Percentiles rank a stretch among this genome's conserved stretches.
These are phyloP conservation scores for Camponotus fellah DNA, from an alignment of 2,888 invertebrate species.

Conservation along the genomic window DNA sequence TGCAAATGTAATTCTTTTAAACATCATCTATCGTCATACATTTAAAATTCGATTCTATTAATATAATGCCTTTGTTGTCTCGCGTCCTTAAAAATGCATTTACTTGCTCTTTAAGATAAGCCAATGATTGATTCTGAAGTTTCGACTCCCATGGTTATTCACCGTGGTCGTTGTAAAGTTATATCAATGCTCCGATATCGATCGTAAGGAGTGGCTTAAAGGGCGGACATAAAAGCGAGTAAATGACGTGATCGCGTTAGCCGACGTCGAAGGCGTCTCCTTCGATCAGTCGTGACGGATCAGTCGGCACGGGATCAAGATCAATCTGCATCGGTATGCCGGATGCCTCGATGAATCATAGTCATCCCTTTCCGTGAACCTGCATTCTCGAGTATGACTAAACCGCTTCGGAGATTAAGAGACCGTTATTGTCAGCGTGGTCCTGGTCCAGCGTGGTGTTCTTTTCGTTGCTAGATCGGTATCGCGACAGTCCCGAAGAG, in stretches of 20 bases:
- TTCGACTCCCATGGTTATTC: conserved; percentile 23
- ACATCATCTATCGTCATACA: background rate
- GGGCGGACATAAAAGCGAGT: conserved; percentile 29
- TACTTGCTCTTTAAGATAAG: conserved; percentile 3
- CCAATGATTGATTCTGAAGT: conserved; percentile 28
- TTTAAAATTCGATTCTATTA: conserved; percentile 15
- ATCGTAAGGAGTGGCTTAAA: conserved; percentile 34
- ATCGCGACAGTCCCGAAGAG: conserved; percentile 46
- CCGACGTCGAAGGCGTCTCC: conserved; percentile 35
- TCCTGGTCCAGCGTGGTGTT: conserved; percentile 55
- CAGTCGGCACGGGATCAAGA: conserved; percentile 27
- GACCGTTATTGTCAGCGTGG: conserved; percentile 54
- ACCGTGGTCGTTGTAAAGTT: conserved; percentile 25
- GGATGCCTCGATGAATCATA: conserved; percentile 47
- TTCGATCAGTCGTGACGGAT: conserved; percentile 43
- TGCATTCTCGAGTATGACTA: conserved; percentile 56
- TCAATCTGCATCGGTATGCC: conserved; percentile 59
- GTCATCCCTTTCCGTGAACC: conserved; percentile 52
- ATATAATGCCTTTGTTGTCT: conserved; percentile 4
- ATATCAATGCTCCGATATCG: conserved; percentile 38
- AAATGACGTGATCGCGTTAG: conserved; percentile 44
- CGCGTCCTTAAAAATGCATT: conserved; percentile 6
- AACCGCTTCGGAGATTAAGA: conserved; percentile 50
- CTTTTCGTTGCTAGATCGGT: conserved; percentile 68
- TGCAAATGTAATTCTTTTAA: background rate